Conservation (phyloP, 23 tunicate species). For the Ciona savignyi region DNA sequence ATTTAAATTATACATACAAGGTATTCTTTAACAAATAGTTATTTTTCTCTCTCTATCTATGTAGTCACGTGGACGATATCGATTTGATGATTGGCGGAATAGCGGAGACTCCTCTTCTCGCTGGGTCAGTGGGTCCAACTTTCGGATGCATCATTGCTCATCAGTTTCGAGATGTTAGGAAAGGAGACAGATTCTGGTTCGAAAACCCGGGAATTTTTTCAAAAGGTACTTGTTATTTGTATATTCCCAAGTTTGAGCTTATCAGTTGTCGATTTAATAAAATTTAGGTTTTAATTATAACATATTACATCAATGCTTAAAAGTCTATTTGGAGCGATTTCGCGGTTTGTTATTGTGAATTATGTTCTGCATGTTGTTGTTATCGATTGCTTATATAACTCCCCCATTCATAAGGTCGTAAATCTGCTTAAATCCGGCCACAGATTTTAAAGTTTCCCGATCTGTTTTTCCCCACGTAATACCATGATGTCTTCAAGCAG, state of each 20-base stretch:
- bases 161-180: conserved; percentile 71
- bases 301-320: too few species aligned
- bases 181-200: conserved; percentile 73
- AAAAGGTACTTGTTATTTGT: conserved; percentile 15
- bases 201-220: conserved; percentile 63
- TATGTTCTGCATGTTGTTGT: too few species aligned
- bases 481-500: too few species aligned
- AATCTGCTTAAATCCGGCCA: too few species aligned
- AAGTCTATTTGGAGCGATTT: too few species aligned
- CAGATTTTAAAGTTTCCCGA: too few species aligned
- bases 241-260: neutral
- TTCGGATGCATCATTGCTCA: conserved; percentile 63
- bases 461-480: too few species aligned
- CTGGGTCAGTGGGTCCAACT: conserved; percentile 69
- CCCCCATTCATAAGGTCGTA: too few species aligned
- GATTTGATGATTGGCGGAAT: conserved; percentile 75
- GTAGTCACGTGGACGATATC: conserved; percentile 73
- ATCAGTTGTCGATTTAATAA: neutral
- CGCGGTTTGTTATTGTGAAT: too few species aligned
- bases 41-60: neutral
- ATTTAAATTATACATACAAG: neutral
- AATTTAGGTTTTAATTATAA: too few species aligned
- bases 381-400: too few species aligned
- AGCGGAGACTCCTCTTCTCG: conserved; percentile 41
- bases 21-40: neutral